Base-by-base conservation (phyloP, 2,888 invertebrate species). In the Poecilobothrus nobilitatus region DNA sequence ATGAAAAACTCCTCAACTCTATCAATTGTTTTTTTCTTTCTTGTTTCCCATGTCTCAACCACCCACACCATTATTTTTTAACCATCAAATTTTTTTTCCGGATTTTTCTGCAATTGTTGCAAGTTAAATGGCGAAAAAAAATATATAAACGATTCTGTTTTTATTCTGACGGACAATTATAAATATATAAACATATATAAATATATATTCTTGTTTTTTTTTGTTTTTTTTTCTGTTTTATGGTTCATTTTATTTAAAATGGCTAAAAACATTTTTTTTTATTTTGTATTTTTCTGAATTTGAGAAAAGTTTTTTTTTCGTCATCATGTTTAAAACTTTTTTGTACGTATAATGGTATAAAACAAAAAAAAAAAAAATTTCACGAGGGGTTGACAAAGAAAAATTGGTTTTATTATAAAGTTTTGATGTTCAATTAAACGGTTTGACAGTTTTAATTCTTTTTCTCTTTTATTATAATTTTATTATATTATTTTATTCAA, bases 361-460 rank as follows among this genome's bases (percentile, higher is more conserved):
- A 53, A 37, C 7, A 53, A 53, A 53, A 53, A 53, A 53, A 53
- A 53, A 8, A 53, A 53, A 53, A 53, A 3, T 3, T 41, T 41
- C 41, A 27, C 27, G 27, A 15, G 41, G 41, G 15, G 41, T 41
- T 9, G 9, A 15, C 41, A 41, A 53, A 53, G 15, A 53, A 53
- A 53, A 18, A 53, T n/a, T n/a, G n/a, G 18, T 53, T 53, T n/a
- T 53, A 53, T 53, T 53, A 53, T 53, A 53, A 53, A 53, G 53
- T 53, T 53, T 53, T 53, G 53, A 53, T 53, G 53, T 53, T 53
- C 53, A 53, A 53, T 53, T 53, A 53, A 53, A 53, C 15, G 53
- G 53, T 53, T 53, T 53, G 53, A 53, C 53, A 53, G 53, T 53
- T 53, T 53, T 27, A 27, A 27, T 27, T 27, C 27, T 27, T 4